Evolutionary conservation across 2,113 vertebrate species (phyloP), one percentile per base, ranked within the genome.

Genomic region (Gopherus flavomarginatus): DNA sequence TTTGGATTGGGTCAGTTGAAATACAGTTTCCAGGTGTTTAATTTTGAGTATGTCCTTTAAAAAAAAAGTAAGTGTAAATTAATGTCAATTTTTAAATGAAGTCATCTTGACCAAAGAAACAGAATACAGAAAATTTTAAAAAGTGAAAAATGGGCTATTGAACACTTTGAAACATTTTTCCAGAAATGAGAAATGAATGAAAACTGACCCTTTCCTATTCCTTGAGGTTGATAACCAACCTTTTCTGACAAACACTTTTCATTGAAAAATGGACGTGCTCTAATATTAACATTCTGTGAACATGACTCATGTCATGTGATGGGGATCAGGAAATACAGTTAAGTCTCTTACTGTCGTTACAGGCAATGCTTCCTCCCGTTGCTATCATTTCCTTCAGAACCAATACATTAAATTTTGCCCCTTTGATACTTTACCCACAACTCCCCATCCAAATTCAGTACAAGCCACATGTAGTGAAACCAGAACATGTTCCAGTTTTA

Each of bases 221-320:
- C 38, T 22, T 38, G 19, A n/a, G n/a, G 38, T 38, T 72, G 65
- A 72, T n/a, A 38, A 22, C 17, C 65, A 72, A 19, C 65, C 21
- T 72, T 72, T 38, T 72, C n/a, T 38, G n/a, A 38, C 19, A 72
- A 72, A 72, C 16, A 72, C 9, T 11, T 38, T 38, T 72, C 19
- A 72, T 38, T 22, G 19, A 11, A 38, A 72, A 72, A 72, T 21
- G 38, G 65, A 72, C 21, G 8, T 4, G 16, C 19, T 72, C n/a
- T 27, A 65, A 1, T 62, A 42, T 1, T 38, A 90, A 79, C 2
- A 12, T 94, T 91, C 90, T 86, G 47, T 77, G 75, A 59, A 1
- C 1, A 81, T 92, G 42, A 82, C 0, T 0, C 1, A 83, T 0
- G 0, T 22, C 38, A 4, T 2, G 17, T 54, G 11, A 38, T 31